Percentiles rank a stretch among this genome's conserved stretches.
Conservation (phyloP, 2,888 invertebrate genomes). For the Nephrotoma flavescens region DNA sequence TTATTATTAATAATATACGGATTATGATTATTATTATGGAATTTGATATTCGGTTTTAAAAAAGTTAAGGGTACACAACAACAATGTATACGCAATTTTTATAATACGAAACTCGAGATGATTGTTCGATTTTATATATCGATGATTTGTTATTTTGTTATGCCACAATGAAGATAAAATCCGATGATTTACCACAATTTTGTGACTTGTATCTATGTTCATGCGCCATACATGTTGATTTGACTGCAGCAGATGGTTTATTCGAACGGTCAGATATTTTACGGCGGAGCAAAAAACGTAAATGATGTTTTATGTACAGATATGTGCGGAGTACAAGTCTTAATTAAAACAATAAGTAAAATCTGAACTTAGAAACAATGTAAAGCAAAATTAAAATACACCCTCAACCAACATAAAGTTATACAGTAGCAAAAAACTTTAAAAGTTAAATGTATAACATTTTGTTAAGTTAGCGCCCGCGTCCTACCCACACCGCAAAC, state of each 20-base stretch:
- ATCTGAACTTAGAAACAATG: no score
- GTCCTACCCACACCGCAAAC: no score
- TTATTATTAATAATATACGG: neutral
- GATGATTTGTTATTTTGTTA: neutral
- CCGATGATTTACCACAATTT: neutral
- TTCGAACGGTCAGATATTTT: neutral
- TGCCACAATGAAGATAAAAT: neutral
- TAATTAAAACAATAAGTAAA: no score
- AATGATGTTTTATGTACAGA: no score
- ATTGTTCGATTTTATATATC: neutral
- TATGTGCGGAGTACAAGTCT: no score
- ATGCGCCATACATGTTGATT: neutral
- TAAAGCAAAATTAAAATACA: no score
- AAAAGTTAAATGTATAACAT: no score
- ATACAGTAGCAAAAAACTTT: no score
- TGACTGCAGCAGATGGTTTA: neutral
- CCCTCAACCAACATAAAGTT: no score
- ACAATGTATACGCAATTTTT: neutral
- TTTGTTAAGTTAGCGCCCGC: no score
- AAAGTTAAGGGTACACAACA: neutral
- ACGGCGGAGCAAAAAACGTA: no score
- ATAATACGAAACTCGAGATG: neutral
- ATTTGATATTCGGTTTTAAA: neutral
- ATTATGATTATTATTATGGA: neutral
- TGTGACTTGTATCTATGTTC: neutral